phyloP scores from a whole-genome alignment of 2,888 invertebrate genomes.

The Papilio protenor region DNA sequence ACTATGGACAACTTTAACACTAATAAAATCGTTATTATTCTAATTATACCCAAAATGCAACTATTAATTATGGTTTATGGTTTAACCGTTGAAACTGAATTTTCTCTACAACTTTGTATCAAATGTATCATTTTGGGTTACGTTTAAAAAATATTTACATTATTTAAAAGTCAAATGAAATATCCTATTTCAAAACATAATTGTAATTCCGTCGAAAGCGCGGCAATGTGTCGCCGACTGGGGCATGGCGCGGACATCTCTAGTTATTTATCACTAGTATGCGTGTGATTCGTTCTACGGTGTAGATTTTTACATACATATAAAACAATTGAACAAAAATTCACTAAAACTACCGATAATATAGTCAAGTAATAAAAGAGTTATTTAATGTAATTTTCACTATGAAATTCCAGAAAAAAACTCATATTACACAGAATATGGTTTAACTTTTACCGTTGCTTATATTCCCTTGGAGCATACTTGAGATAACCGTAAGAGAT shows the following conservation, averaged over 20 bases:
- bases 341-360: not conserved
- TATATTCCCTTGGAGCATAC: slow-evolving; percentile 4
- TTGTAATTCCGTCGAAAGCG: slow-evolving; percentile 41
- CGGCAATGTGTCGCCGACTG: slow-evolving; percentile 37
- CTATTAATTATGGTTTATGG: not conserved
- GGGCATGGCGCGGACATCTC: slow-evolving; percentile 27
- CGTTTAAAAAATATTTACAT: not conserved
- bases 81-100: too few relatives aligned
- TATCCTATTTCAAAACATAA: slow-evolving; percentile 8
- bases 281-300: slow-evolving; percentile 22
- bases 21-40: not conserved
- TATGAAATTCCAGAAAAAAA: not conserved
- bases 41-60: not conserved
- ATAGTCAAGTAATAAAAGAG: not conserved
- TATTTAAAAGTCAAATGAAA: not conserved
- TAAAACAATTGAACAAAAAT: not conserved
- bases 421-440: not conserved
- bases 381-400: not conserved
- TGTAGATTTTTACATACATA: not conserved
- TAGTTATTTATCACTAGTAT: slow-evolving; percentile 44
- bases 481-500: slow-evolving; percentile 4
- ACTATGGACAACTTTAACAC: not conserved
- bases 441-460: not conserved
- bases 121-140: too few relatives aligned
- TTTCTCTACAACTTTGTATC: too few relatives aligned